Evolutionary conservation across 2,888 invertebrate species (phyloP).

Genomic region (Ethmia dodecea): DNA sequence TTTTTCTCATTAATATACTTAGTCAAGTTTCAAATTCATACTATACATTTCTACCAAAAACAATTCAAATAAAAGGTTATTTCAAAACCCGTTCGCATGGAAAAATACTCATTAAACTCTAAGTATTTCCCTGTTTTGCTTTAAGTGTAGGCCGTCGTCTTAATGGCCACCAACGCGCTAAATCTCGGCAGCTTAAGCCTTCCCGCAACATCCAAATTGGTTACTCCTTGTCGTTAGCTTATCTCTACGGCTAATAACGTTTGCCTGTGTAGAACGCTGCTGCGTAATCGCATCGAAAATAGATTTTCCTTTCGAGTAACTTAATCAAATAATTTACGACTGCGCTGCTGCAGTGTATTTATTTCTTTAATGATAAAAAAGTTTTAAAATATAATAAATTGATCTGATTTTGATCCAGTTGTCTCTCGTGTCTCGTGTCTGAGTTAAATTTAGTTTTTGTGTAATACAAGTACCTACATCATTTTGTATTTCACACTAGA

Average conservation of each 20-base stretch:
- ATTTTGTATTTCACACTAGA: too few species aligned
- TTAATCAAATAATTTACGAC: neutral
- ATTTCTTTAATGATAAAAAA: too few species aligned
- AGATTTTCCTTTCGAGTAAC: constrained; percentile 3
- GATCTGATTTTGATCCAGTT: too few species aligned
- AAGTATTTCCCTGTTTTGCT: constrained; percentile 38
- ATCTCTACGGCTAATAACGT: constrained; percentile 33
- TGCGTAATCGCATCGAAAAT: constrained; percentile 9
- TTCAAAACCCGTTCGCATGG: constrained; percentile 34
- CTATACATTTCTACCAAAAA: neutral
- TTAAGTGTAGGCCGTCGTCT: constrained; percentile 39
- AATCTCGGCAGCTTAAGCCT: constrained; percentile 43
- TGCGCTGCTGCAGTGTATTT: neutral
- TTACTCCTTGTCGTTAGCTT: constrained; percentile 45
- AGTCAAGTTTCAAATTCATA: constrained; percentile 4
- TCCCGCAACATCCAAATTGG: constrained; percentile 48
- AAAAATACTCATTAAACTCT: constrained; percentile 43
- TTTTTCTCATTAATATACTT: constrained; percentile 11
- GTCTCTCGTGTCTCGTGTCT: too few species aligned
- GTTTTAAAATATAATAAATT: too few species aligned
- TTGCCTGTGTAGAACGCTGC: constrained; percentile 5
- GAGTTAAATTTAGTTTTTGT: too few species aligned
- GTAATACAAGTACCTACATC: too few species aligned
- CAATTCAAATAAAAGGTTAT: constrained; percentile 3
- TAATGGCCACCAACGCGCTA: constrained; percentile 46